These are phyloP conservation scores for Plagodis pulveraria DNA, from an alignment of 2,888 invertebrate species.

Conservation along the genomic window DNA sequence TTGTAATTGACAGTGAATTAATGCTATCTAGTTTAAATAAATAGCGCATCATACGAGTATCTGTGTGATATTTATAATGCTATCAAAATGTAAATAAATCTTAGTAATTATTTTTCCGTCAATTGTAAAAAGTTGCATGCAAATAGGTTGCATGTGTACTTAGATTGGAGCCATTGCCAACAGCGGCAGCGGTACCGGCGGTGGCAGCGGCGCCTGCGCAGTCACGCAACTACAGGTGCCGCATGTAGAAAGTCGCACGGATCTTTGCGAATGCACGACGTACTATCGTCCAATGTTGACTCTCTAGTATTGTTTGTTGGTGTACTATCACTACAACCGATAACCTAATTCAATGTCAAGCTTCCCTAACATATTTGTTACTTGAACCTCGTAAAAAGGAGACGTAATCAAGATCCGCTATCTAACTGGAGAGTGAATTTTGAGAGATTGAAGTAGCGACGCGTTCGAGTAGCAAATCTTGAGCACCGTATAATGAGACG, in stretches of 20 bases:
- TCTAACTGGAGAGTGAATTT: not conserved
- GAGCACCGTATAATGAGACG: conserved; percentile 18
- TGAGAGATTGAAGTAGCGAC: not conserved
- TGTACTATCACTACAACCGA: no score
- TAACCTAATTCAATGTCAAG: no score
- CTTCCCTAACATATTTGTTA: no score
- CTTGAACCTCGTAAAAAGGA: no score
- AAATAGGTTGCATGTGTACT: conserved; percentile 31
- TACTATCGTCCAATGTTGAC: not conserved
- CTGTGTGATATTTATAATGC: no score
- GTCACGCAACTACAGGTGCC: conserved; percentile 44
- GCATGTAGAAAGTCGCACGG: conserved; percentile 41
- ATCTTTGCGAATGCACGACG: conserved; percentile 25
- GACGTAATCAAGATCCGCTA: no score
- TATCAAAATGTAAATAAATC: conserved; percentile 19
- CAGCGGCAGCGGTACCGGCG: conserved; percentile 21
- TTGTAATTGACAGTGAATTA: not conserved
- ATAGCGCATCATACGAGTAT: no score
- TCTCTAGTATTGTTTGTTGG: no score
- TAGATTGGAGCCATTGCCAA: conserved; percentile 30
- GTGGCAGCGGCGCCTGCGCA: conserved; percentile 21
- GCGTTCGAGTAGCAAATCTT: conserved; percentile 8
- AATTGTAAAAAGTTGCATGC: conserved; percentile 31
- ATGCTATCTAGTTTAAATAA: no score
- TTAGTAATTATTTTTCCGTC: conserved; percentile 21